Evolutionary conservation across 2,888 invertebrate species (phyloP).

Genomic region (Autographa pulchrina): DNA sequence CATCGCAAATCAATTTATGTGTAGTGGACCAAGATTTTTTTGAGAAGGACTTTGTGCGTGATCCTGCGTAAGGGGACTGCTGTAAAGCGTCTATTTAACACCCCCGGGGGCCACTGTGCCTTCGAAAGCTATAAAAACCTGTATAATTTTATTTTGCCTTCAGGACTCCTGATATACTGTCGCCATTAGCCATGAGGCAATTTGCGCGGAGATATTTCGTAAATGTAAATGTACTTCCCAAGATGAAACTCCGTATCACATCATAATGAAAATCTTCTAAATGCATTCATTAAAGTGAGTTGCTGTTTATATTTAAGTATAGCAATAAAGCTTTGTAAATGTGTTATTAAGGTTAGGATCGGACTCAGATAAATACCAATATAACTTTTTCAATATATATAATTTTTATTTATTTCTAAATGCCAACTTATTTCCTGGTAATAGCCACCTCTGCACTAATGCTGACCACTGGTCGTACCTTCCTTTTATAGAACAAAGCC

Average conservation of each 20-base stretch:
- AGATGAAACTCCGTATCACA: constrained; percentile 9
- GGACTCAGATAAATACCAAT: neutral
- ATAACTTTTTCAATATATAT: no score
- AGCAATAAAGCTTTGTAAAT: neutral
- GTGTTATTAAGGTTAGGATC: neutral
- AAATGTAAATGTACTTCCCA: constrained; percentile 46
- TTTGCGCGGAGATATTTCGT: constrained; percentile 59
- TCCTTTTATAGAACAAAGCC: no score
- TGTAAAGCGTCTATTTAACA: constrained; percentile 63
- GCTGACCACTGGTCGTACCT: no score
- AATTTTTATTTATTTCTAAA: no score
- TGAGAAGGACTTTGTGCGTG: constrained; percentile 53
- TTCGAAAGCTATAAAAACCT: constrained; percentile 67
- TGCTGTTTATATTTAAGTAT: neutral
- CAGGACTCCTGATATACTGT: constrained; percentile 62
- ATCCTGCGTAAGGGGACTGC: constrained; percentile 40
- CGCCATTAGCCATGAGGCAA: constrained; percentile 62
- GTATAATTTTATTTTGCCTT: constrained; percentile 70
- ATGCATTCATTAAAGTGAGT: constrained; percentile 1
- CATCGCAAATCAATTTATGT: constrained; percentile 64
- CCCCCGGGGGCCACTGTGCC: constrained; percentile 60
- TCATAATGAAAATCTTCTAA: constrained; percentile 9
- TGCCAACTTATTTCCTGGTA: no score
- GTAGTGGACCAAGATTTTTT: constrained; percentile 54
- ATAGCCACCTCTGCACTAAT: no score